Evolutionary conservation across 2,113 vertebrate genomes (phyloP).

Genomic region (Callipepla californica): DNA sequence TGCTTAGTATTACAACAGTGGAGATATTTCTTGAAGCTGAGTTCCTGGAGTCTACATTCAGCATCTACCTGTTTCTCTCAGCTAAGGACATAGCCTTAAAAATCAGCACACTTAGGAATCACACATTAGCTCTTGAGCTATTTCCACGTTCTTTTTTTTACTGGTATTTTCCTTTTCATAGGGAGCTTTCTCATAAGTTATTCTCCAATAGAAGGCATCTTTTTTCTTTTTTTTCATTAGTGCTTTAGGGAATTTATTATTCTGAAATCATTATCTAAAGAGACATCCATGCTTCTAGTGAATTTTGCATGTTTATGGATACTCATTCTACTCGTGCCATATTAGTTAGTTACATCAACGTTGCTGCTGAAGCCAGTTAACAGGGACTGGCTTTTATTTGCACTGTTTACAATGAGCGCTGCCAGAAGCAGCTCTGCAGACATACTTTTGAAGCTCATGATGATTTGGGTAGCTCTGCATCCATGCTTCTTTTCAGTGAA

Average conservation of each 20-base stretch:
- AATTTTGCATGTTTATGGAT: not conserved
- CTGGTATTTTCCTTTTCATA: not conserved
- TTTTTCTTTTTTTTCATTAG: not conserved
- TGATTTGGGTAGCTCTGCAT: not conserved
- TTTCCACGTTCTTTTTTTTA: not conserved
- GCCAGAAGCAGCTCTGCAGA: not conserved
- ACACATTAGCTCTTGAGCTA: not conserved
- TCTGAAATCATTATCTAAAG: not conserved
- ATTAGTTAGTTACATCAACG: not conserved
- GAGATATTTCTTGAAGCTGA: not conserved
- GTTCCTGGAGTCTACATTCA: not conserved
- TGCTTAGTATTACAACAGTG: not conserved
- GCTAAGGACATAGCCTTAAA: not conserved
- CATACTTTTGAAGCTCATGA: rapidly evolving
- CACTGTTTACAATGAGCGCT: not conserved
- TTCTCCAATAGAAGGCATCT: not conserved
- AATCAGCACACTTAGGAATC: not conserved
- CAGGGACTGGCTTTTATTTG: not conserved
- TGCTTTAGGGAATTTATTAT: not conserved
- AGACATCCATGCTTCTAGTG: not conserved
- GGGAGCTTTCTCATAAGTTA: not conserved
- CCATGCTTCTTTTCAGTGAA: not conserved
- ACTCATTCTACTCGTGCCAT: not conserved
- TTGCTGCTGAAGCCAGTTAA: not conserved
- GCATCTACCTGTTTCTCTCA: not conserved